Base-by-base conservation (phyloP, 30 jellyfish, hydroid and myxozoan species). In the Catostylus mosaicus region DNA sequence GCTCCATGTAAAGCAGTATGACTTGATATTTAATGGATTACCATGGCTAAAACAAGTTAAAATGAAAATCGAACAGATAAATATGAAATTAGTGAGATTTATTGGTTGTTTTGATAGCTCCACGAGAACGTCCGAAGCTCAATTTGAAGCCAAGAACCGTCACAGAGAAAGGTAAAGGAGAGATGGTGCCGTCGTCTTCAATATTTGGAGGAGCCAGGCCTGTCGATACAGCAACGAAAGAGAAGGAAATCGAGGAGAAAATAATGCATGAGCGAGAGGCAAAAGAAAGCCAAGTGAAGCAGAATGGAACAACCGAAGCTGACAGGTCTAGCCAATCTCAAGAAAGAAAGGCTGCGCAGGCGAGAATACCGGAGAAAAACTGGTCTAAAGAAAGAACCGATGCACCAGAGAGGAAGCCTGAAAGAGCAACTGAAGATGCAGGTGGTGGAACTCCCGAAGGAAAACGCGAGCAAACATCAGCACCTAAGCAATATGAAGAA, bases 161-260 rank as follows among this genome's bases (percentile, higher is more conserved):
- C 20, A 77, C 46, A 1, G 81, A 60, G 1, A 32, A 51, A 10
- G 32, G 43, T 52, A 70, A 73, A 64, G 88, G 74, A 9, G 84
- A 68, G 2, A 46, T 32, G 0, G 35, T 81, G 36, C 54, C 87
- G n/a, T 30, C 72, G 24, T 75, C 95, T 2, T 93, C 98, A 9
- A 93, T 93, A 47, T 93, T 93, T 65, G 98, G 98, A 22, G 96
- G 96, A 33, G 98, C 98, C 6, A 85, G 98, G 47, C 98, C 98
- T 4, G 98, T 93, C 14, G 98, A 93, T 57, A 93, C 98, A 19
- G 93, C 98, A 8, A 76, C 96, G 20, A 87, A 83, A 67, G 98
- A 93, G 60, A 71, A 77, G 54, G 93, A 86, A 67, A 87, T 93
- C 19, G 98, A 93, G 57, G 94, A 87, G 68, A 80, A 71, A 57